Conservation (phyloP, 2,888 invertebrate genomes). For the Dolichomitus sp. region DNA sequence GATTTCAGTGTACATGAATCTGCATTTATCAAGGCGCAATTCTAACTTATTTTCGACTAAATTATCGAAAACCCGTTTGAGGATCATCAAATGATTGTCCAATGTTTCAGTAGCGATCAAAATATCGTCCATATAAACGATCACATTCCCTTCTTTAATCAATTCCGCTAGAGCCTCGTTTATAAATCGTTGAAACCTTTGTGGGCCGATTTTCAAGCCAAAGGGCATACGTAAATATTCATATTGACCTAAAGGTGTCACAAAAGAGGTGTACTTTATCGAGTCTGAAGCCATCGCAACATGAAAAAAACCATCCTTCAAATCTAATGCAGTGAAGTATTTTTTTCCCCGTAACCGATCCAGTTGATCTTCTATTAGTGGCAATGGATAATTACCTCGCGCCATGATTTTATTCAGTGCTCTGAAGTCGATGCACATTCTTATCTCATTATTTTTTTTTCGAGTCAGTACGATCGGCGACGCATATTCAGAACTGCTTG, state of each 20-base stretch:
- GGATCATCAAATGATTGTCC: slow-evolving; percentile 35
- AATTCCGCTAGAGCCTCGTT: neutral
- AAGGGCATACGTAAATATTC: slow-evolving; percentile 43
- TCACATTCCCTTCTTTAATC: slow-evolving; percentile 24
- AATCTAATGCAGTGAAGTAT: slow-evolving; percentile 66
- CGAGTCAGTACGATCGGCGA: slow-evolving; percentile 60
- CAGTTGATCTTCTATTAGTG: too few species aligned
- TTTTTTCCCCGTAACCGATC: slow-evolving; percentile 29
- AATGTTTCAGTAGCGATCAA: slow-evolving; percentile 46
- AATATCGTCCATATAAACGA: slow-evolving; percentile 56
- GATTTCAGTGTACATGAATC: slow-evolving; percentile 60
- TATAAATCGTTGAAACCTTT: slow-evolving; percentile 41
- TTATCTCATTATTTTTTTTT: slow-evolving; percentile 53
- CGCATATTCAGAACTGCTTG: slow-evolving; percentile 60
- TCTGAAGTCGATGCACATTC: slow-evolving; percentile 64
- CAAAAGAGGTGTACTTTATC: slow-evolving; percentile 61
- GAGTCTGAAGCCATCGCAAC: slow-evolving; percentile 59
- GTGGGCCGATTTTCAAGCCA: slow-evolving; percentile 47
- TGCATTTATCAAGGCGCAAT: slow-evolving; percentile 64
- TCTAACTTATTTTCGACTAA: slow-evolving; percentile 48
- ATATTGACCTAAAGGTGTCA: slow-evolving; percentile 12
- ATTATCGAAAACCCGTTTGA: slow-evolving; percentile 37
- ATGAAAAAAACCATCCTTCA: slow-evolving; percentile 70
- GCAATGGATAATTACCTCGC: slow-evolving; percentile 59
- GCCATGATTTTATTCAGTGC: slow-evolving; percentile 55